Evolutionary conservation across 2,797 vertebrate genomes (phyloP), one percentile per base, ranked within the genome.

Genomic region (Crenichthys baileyi): DNA sequence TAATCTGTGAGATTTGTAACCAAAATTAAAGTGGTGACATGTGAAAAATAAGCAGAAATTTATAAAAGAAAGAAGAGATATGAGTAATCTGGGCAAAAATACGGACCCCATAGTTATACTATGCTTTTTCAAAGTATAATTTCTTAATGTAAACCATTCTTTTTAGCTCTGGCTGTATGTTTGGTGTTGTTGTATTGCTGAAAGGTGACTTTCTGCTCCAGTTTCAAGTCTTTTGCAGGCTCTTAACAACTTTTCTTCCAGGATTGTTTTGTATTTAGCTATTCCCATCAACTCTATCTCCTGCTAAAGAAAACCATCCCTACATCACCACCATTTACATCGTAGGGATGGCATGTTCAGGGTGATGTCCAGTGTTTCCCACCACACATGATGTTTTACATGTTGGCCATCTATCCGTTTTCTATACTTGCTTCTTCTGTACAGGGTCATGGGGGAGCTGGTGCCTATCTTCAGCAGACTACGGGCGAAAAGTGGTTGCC

Each of bases 81-180:
- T 0, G 16, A 36, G 7, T 36, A 9, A 89, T 84, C 79, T 92
- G 90, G 53, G 50, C 51, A 12, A 55, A 50, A 79, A 72, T 2
- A 15, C 41, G 50, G 55, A 31, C 53, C 70, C 70, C 58, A 74
- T 77, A 80, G 76, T 85, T 90, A 82, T 67, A 85, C 90, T 87
- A 89, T 7, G 70, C 41, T 81, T 58, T 29, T 5, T 60, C 26
- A 11, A 26, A 15, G 0, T 58, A 12, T 29, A 60, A 16, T 29
- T 13, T 29, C 12, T 5, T 1, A 8, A 11, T n/a, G 7, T 56
- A 56, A 58, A n/a, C 1, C n/a, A 29, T 29, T 12, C 1, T 48
- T 48, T 48, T 9, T 48, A 12, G 46, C 46, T 12, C 46, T 13
- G 46, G 46, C 46, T 48, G 46, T 48, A 48, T 48, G 46, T 48